Conservation (phyloP, 2,113 vertebrate species). For the Tetrao urogallus region DNA sequence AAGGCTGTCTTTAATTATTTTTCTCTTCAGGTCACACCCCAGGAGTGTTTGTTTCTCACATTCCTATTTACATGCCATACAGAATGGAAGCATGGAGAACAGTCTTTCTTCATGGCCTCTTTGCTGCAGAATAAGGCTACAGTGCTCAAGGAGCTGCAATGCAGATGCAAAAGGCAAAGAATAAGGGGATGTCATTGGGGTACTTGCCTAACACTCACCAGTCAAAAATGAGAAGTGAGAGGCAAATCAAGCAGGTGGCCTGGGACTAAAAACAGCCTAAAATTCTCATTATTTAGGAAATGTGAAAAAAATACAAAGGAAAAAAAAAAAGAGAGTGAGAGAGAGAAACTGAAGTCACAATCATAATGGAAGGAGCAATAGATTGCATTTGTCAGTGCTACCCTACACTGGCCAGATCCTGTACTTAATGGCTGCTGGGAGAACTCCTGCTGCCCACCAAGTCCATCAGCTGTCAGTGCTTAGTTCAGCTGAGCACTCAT, state of each 20-base stretch:
- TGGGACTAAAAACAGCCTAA: neutral
- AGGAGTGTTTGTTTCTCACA: neutral
- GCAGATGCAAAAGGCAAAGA: neutral
- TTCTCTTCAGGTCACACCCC: neutral
- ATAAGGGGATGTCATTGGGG: neutral
- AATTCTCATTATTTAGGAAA: neutral
- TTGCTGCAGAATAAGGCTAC: neutral
- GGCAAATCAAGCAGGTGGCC: neutral
- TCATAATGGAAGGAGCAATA: neutral
- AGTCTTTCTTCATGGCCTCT: neutral
- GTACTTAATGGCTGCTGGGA: neutral
- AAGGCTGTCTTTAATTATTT: neutral
- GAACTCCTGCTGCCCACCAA: slow-evolving; percentile 26
- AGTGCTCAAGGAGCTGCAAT: neutral
- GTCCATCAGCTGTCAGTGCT: neutral
- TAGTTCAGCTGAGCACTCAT: neutral
- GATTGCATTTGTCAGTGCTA: neutral
- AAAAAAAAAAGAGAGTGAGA: neutral
- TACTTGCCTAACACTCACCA: neutral
- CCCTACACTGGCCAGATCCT: neutral
- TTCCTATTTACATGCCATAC: neutral
- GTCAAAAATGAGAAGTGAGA: neutral
- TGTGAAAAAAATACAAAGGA: neutral
- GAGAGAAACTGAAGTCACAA: neutral
- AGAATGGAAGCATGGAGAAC: neutral